Conservation (phyloP, 2,797 vertebrate genomes). For the Delichon dasypus region DNA sequence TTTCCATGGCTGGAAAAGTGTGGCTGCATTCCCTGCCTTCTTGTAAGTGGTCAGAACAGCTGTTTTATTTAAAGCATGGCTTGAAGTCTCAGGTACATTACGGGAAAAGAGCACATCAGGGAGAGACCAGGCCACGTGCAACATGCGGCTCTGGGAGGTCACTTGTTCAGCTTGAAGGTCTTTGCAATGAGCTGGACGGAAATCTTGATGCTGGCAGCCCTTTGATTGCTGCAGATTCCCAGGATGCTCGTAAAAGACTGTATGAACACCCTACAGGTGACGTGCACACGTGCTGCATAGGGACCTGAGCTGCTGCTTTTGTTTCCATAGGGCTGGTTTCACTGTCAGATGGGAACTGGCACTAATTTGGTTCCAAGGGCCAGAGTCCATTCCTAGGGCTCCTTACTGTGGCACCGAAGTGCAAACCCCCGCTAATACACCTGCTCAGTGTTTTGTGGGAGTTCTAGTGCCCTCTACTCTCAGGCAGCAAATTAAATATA, state of each 20-base stretch:
- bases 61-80: conserved; percentile 52
- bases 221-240: not conserved
- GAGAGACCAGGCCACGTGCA: not conserved
- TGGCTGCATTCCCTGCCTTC: not conserved
- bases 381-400: not conserved
- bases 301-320: not conserved
- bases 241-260: not conserved
- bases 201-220: not conserved
- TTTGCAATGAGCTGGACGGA: not conserved
- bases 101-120: not conserved
- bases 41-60: conserved; percentile 48
- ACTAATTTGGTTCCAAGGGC: not conserved
- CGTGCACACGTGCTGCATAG: fast-evolving
- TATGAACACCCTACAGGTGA: not conserved
- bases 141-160: not conserved
- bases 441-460: not conserved
- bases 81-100: conserved; percentile 27
- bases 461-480: not conserved
- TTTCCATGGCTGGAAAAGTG: conserved; percentile 50
- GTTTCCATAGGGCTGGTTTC: not conserved
- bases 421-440: not conserved
- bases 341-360: not conserved
- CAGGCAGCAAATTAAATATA: not conserved
- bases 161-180: not conserved
- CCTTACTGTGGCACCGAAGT: not conserved